Conservation (phyloP, 2,797 vertebrate species). For the Enoplosus armatus region DNA sequence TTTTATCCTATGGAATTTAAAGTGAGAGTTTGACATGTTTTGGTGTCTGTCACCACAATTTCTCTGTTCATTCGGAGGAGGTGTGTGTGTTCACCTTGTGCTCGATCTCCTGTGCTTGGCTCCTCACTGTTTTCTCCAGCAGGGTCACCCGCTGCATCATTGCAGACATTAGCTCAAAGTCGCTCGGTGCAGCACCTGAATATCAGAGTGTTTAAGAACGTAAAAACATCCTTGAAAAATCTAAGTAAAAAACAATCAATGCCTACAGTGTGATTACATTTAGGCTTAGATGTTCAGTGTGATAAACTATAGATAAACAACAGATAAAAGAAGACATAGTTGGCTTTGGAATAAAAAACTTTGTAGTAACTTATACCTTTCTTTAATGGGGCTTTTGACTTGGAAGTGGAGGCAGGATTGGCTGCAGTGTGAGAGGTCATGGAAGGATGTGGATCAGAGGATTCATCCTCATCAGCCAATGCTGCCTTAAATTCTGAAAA, state of each 20-base stretch:
- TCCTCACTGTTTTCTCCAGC: slow-evolving; percentile 85
- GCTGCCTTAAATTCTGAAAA: slow-evolving; percentile 77
- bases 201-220: neutral
- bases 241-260: neutral
- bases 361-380: slow-evolving; percentile 42
- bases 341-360: neutral
- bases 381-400: slow-evolving; percentile 46
- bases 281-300: neutral
- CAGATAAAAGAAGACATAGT: neutral
- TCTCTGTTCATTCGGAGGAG: neutral
- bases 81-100: slow-evolving; percentile 81
- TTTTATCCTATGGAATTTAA: slow-evolving; percentile 80
- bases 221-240: neutral
- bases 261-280: neutral
- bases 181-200: slow-evolving; percentile 68
- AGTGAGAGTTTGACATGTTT: neutral
- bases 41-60: neutral
- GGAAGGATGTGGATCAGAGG: slow-evolving; percentile 38
- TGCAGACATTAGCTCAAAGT: slow-evolving; percentile 83
- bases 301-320: neutral
- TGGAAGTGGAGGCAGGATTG: slow-evolving; percentile 35
- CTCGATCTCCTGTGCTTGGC: slow-evolving; percentile 84
- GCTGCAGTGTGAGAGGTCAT: neutral
- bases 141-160: slow-evolving; percentile 83
- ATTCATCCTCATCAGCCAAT: slow-evolving; percentile 51